Conservation (phyloP, 2,113 vertebrate genomes). For the Perccottus glenii region DNA sequence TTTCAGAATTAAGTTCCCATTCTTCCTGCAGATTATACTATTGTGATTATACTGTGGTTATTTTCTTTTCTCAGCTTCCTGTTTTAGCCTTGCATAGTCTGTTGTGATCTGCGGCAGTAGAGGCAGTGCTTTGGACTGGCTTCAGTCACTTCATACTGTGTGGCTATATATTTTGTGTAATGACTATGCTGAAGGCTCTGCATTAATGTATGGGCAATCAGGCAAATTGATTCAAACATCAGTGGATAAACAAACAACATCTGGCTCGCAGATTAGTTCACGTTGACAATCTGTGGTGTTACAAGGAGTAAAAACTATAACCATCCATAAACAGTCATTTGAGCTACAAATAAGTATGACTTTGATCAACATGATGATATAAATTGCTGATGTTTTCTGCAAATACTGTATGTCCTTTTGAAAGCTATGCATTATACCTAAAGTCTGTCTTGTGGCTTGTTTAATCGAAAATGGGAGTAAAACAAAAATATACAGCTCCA, state of each 20-base stretch:
- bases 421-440: no score
- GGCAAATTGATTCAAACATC: slow-evolving; percentile 57
- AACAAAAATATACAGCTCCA: no score
- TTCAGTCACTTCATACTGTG: not conserved
- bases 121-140: not conserved
- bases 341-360: not conserved
- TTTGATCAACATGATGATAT: not conserved
- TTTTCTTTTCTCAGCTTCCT: no score
- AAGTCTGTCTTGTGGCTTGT: no score
- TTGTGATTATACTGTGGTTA: no score
- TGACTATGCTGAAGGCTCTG: slow-evolving; percentile 16
- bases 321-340: not conserved
- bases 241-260: slow-evolving; percentile 55
- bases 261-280: slow-evolving; percentile 64
- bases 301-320: not conserved
- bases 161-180: slow-evolving; percentile 26
- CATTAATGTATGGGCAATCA: slow-evolving; percentile 56
- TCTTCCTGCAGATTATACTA: not conserved
- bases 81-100: not conserved
- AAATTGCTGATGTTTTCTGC: no score
- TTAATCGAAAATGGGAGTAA: no score
- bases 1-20: not conserved
- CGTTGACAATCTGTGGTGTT: slow-evolving; percentile 8
- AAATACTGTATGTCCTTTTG: no score
- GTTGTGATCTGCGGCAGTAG: not conserved